A percentile compares a stretch with the other conserved stretches of the same genome.
Evolutionary conservation across 2,888 invertebrate genomes (phyloP).

Genomic region (Hypselothyrea guttata): DNA sequence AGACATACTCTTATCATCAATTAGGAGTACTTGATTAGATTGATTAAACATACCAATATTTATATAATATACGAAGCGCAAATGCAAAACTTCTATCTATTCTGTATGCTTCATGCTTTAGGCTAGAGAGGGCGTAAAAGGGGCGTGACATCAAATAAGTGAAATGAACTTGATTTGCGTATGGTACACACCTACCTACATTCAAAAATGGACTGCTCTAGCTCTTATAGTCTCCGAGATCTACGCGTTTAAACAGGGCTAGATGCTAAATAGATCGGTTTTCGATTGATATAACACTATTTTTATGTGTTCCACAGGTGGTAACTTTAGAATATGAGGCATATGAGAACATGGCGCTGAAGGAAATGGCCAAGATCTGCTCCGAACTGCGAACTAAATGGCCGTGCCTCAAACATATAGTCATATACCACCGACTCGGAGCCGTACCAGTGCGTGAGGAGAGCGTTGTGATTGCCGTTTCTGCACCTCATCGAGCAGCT

Average conservation of each 20-base stretch:
- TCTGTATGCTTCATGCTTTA: no score
- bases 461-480: conserved; percentile 94
- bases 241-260: no score
- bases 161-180: no score
- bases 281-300: no score
- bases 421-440: conserved; percentile 93
- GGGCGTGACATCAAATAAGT: no score
- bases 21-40: no score
- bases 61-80: conserved; percentile 4
- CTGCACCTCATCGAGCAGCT: conserved; percentile 92
- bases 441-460: conserved; percentile 92
- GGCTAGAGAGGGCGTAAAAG: no score
- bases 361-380: conserved; percentile 91
- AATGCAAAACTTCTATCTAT: no score
- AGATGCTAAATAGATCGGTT: neutral
- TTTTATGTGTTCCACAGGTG: conserved; percentile 84
- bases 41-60: no score
- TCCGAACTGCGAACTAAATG: conserved; percentile 88
- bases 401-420: conserved; percentile 89
- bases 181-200: no score
- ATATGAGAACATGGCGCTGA: conserved; percentile 95
- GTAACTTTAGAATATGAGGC: conserved; percentile 95
- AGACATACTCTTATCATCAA: neutral
- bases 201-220: no score
- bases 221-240: no score